Evolutionary conservation across 2,113 vertebrate genomes (phyloP), one percentile per base, ranked within the genome.

Genomic region (Mastomys coucha): DNA sequence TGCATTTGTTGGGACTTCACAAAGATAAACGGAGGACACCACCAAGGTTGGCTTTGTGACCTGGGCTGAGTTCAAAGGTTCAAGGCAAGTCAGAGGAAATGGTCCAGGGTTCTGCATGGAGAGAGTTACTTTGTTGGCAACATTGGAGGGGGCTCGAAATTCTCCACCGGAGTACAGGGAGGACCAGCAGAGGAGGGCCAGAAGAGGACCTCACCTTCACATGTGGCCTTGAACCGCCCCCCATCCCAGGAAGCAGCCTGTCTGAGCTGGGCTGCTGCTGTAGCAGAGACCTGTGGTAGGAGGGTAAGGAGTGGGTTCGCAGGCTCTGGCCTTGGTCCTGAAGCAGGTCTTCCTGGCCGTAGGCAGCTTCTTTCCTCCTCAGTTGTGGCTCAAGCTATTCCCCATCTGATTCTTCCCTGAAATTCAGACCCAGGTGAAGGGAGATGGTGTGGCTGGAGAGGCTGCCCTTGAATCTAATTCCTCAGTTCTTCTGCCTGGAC

Each of bases 241-340:
- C 16, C 69, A 70, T 31, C 33, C 69, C 69, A 33, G 60, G 42
- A 49, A 49, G 39, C 82, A 49, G 36, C 14, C 72, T 4, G 31
- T 13, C 17, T 19, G 45, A 36, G 7, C 33, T 1, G 63, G 49
- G 39, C 60, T 10, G 39, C 58, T 42, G 56, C 24, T 84, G 33
- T 8, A 24, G 24, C 58, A 10, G 4, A 8, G 81, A 42, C 26
- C 24, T 84, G 58, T 63, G 39, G 39, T 20, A 22, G 49, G 39
- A 5, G 42, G 9, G 3, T 17, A 5, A 1, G 5, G 13, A 53
- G 26, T 11, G 33, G 22, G 39, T 0, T 2, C 70, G 2, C 1
- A 8, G 89, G 53, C 51, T 39, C 75, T 80, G 63, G 82, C 77
- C 49, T 76, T 84, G 85, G 76, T 84, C 16, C 69, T 88, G 90